Evolutionary conservation across 2,797 vertebrate genomes (phyloP).

Genomic region (Schizothorax lantsangensis): DNA sequence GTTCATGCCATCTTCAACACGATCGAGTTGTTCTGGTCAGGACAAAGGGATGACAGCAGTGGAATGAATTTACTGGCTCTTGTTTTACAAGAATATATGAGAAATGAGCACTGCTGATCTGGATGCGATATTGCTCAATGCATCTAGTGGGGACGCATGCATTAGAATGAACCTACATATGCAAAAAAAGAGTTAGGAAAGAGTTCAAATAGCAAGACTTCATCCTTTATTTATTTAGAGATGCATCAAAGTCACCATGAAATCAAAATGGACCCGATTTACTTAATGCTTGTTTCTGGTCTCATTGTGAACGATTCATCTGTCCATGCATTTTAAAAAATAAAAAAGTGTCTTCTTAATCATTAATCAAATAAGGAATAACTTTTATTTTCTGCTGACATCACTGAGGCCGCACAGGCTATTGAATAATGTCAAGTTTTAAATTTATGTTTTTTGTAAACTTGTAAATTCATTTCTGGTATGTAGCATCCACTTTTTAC

Average conservation of each 20-base stretch:
- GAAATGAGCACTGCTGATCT: conserved; percentile 82
- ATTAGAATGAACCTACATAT: conserved; percentile 66
- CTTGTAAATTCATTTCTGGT: background rate
- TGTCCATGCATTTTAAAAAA: background rate
- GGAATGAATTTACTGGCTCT: conserved; percentile 95
- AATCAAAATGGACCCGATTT: background rate
- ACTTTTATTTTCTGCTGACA: background rate
- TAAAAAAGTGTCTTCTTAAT: background rate
- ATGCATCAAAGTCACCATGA: conserved; percentile 11
- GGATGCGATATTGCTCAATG: conserved; percentile 68
- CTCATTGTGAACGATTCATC: background rate
- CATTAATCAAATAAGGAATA: background rate
- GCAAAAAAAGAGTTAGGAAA: conserved; percentile 31
- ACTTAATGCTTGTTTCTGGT: background rate
- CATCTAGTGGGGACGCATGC: conserved; percentile 75
- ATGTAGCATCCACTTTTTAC: background rate
- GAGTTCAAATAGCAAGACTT: background rate
- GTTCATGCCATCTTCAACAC: conserved; percentile 99
- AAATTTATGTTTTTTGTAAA: background rate
- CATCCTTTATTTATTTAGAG: conserved; percentile 3
- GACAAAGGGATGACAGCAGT: conserved; percentile 99
- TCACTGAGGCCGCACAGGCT: background rate
- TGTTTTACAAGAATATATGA: conserved; percentile 84
- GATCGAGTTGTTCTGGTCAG: conserved; percentile 99
- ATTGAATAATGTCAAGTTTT: background rate